Evolutionary conservation across 1,140 invertebrate species (phyloP).

Genomic region (Potamilus streckersoni): DNA sequence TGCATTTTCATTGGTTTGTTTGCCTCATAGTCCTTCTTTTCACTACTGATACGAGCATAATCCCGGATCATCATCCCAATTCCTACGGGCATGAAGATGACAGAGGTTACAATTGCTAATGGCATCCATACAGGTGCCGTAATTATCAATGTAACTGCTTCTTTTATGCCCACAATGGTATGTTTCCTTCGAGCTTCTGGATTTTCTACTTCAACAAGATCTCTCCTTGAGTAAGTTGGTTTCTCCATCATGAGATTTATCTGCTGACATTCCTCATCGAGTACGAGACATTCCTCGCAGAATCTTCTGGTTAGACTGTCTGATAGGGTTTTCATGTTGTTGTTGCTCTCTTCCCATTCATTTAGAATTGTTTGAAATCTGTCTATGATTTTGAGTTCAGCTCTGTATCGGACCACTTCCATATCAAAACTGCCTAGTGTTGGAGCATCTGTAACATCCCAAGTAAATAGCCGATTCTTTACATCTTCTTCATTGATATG

Average conservation of each 20-base stretch:
- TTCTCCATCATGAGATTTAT: conserved; percentile 28
- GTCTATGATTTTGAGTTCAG: conserved; percentile 17
- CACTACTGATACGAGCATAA: conserved; percentile 4
- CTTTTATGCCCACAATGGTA: conserved; percentile 33
- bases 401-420: conserved; percentile 33
- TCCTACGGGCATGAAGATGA: conserved; percentile 35
- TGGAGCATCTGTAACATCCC: conserved; percentile 25
- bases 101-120: conserved; percentile 29
- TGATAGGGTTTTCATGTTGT: conserved; percentile 3
- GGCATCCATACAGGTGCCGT: conserved; percentile 40
- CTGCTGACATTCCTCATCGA: conserved; percentile 25
- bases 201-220: not conserved
- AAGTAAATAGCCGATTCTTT: conserved; percentile 7
- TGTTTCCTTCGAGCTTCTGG: not conserved
- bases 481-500: conserved; percentile 17
- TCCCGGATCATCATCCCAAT: conserved; percentile 35
- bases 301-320: conserved; percentile 26
- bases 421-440: conserved; percentile 26
- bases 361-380: conserved; percentile 25
- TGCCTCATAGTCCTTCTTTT: conserved; percentile 11
- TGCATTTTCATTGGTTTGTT: conserved; percentile 33
- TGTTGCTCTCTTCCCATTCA: conserved; percentile 28
- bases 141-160: conserved; percentile 35
- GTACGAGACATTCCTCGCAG: conserved; percentile 28
- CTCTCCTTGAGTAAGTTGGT: conserved; percentile 4